Base-by-base conservation (phyloP, 2,113 vertebrate species). In the Fulica atra region DNA sequence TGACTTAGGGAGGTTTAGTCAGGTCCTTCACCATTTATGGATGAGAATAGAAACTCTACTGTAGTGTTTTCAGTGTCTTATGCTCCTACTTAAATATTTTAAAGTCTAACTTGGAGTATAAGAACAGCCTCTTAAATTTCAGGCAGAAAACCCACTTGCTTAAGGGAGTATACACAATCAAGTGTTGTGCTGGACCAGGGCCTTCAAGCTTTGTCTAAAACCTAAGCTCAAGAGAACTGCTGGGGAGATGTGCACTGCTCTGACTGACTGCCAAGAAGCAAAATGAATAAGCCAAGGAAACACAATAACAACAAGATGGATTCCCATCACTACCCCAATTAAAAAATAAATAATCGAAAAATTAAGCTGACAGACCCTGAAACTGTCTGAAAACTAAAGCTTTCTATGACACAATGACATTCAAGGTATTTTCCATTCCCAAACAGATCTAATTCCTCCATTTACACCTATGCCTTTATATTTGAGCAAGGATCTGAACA, bases 401-500 rank as follows among this genome's bases (percentile, higher is more conserved):
- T 7, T 40, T 57, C 36, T 80, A 46, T 54, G 11, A 40, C 7
- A 38, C 0, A 0, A 33, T n/a, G 50, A 6, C 13, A 3, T 50
- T 65, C 13, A 50, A 54, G 23, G 5, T n/a, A 50, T 83, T 65
- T 92, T 83, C 36, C 8, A 9, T 50, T 61, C 17, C 19, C 23
- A 59, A 57, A 36, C 24, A 61, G 33, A 68, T 4, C 1, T 5
- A 13, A 64, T 70, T 76, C 4, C 48, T 69, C 13, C 13, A 13
- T 31, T 72, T 76, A 53, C 16, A 66, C 4, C 31, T 44, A 6
- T 23, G 25, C 10, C 14, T 78, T 65, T 73, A 29, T 44, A 42
- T 13, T 42, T 68, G 10, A 50, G 11, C 15, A 88, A 74, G 18
- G 24, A 57, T 57, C 65, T 71, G 12, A 74, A 79, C 9, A 70